Evolutionary conservation across 2,797 vertebrate genomes (phyloP).

Genomic region (Tadarida brasiliensis): DNA sequence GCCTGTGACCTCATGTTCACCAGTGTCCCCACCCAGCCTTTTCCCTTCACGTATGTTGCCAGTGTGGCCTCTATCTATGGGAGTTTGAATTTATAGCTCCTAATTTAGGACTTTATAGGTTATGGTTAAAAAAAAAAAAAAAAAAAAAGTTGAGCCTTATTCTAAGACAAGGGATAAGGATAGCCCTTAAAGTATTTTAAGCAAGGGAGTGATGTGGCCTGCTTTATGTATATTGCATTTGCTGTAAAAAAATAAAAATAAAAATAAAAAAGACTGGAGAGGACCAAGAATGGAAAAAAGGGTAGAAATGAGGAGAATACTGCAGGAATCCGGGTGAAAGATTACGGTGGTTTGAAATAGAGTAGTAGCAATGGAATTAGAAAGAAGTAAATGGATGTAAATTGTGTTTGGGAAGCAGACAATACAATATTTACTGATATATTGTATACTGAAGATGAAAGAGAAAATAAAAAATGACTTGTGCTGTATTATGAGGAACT

Average conservation of each 20-base stretch:
- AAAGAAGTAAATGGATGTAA: background rate
- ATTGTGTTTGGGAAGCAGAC: constrained; percentile 23
- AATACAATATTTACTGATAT: background rate
- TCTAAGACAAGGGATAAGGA: constrained; percentile 20
- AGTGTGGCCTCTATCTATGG: background rate
- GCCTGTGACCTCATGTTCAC: background rate
- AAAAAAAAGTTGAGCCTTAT: background rate
- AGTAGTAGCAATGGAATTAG: background rate
- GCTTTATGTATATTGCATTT: background rate
- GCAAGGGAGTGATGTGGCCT: constrained; percentile 10
- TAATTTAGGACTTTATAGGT: background rate
- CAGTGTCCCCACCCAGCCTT: background rate
- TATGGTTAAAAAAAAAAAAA: background rate
- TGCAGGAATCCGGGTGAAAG: background rate
- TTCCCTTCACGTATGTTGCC: background rate
- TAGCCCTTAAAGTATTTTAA: constrained; percentile 39
- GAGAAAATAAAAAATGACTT: constrained; percentile 25
- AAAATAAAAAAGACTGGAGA: background rate
- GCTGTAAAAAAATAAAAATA: background rate
- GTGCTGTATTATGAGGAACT: background rate
- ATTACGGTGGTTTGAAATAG: background rate
- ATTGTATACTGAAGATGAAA: background rate
- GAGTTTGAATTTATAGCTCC: constrained; percentile 13
- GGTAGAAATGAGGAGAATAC: background rate
- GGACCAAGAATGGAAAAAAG: background rate